phyloP scores from a whole-genome alignment of 2,888 invertebrate species.

The Drosophila emarginata region DNA sequence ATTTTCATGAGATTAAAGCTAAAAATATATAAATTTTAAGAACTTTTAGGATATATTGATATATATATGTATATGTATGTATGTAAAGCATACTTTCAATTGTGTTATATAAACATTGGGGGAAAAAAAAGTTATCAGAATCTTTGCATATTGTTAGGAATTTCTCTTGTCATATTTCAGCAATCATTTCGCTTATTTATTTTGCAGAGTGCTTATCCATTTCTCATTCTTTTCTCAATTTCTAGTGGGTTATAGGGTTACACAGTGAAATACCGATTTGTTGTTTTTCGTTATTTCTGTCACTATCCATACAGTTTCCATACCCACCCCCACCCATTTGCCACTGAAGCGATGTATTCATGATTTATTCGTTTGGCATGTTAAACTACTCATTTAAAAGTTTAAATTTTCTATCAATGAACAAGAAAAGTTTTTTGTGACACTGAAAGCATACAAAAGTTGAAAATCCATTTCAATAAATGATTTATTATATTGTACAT shows the following conservation, averaged over 20 bases:
- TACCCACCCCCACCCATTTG: background rate
- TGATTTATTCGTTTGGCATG: constrained; percentile 9
- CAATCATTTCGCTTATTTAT: background rate
- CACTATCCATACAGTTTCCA: too few relatives aligned
- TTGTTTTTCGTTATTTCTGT: background rate
- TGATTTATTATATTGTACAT: constrained; percentile 33
- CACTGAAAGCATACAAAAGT: constrained; percentile 5
- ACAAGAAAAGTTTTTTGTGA: constrained; percentile 23
- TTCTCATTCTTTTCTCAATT: background rate
- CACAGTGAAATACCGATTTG: background rate
- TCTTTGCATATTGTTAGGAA: background rate
- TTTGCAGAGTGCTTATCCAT: background rate
- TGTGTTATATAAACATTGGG: too few relatives aligned
- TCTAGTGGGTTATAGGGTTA: background rate
- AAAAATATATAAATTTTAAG: background rate
- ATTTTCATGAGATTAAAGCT: background rate
- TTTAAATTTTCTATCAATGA: constrained; percentile 17
- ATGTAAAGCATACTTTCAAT: too few relatives aligned
- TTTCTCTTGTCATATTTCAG: background rate
- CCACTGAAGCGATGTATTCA: background rate
- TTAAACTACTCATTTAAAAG: constrained; percentile 6
- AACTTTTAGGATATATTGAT: too few relatives aligned
- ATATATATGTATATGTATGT: too few relatives aligned
- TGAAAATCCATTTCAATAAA: constrained; percentile 33
- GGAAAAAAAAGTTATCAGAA: too few relatives aligned